Base-by-base conservation (phyloP, 1,140 invertebrate species). In the Drosophila biarmipes region DNA sequence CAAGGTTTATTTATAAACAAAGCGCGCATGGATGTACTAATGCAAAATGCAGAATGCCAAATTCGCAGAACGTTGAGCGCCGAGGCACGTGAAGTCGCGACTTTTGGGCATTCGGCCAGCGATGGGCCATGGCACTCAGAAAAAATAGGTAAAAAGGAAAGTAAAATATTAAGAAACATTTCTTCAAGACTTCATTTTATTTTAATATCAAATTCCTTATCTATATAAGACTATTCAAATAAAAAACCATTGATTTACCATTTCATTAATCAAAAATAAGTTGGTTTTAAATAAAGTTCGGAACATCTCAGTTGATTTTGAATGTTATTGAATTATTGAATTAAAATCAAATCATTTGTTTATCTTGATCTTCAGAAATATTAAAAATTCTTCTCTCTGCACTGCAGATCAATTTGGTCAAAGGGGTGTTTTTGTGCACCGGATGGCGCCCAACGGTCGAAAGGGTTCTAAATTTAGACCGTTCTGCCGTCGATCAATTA, bases 1-100 rank as follows among this genome's bases (percentile, higher is more conserved):
- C 81, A 75, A 52, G 67, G 66, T 87, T 89, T 87, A 87, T 87
- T 87, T 87, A 87, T 87, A 87, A 78, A 87, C 84, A 87, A 78
- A 56, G 55, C 73, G 61, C 59, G 59, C 57, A 57, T 59, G 59
- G 51, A 31, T 57, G 54, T 54, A 31, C 55, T 43, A 51, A 57
- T 43, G 40, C 40, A 43, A 77, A 69, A 69, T 80, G 71, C 59
- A 71, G 71, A 69, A 61, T 80, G 69, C 74, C 74, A 67, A 52
- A 67, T 57, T 67, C 49, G 21, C 17, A 64, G 45, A 73, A 48
- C 24, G 51, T 37, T 27, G 14, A 72, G 54, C 29, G 51, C 48
- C 34, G 5, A 40, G 34, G 34, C 71, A 81, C 81, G 81, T 86
- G 82, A 87, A 80, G 78, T 49, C 59, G 59, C 54, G 69, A 64